phyloP scores from a whole-genome alignment of 2,888 invertebrate genomes.

The Napeogenes sylphis region DNA sequence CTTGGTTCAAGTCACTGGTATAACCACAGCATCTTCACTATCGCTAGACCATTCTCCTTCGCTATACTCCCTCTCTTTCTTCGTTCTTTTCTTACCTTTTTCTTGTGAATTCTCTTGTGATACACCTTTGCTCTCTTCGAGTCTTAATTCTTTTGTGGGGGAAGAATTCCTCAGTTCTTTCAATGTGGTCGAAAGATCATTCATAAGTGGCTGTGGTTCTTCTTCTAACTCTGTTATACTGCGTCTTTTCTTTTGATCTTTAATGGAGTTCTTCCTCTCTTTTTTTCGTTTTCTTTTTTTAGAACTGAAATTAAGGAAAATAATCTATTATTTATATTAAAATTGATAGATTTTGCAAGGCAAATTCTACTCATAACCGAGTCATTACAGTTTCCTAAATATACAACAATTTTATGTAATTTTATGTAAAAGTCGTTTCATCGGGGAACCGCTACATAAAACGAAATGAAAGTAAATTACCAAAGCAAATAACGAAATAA shows the following conservation, averaged over 20 bases:
- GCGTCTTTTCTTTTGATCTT: constrained; percentile 51
- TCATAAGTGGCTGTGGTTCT: constrained; percentile 41
- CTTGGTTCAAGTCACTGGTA: constrained; percentile 17
- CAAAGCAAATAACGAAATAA: no score
- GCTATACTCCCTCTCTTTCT: constrained; percentile 57
- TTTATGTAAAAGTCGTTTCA: no score
- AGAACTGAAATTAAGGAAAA: constrained; percentile 40
- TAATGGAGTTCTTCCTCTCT: constrained; percentile 57
- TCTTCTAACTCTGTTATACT: constrained; percentile 39
- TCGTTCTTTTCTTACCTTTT: constrained; percentile 37
- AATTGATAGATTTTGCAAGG: no score
- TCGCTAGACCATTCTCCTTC: constrained; percentile 74
- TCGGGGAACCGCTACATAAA: no score
- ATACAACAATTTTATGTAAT: no score
- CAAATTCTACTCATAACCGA: no score
- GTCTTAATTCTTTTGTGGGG: constrained; percentile 55
- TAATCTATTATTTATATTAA: no score
- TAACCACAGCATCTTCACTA: constrained; percentile 53
- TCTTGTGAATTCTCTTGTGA: constrained; percentile 42
- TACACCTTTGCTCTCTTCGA: constrained; percentile 37
- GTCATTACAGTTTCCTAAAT: no score
- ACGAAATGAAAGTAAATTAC: no score
- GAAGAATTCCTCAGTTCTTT: constrained; percentile 59
- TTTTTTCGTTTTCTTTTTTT: constrained; percentile 61
- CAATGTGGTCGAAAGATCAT: constrained; percentile 57